These are phyloP conservation scores for Tragulus kanchil DNA, from an alignment of 2,113 vertebrate genomes.

Conservation along the genomic window DNA sequence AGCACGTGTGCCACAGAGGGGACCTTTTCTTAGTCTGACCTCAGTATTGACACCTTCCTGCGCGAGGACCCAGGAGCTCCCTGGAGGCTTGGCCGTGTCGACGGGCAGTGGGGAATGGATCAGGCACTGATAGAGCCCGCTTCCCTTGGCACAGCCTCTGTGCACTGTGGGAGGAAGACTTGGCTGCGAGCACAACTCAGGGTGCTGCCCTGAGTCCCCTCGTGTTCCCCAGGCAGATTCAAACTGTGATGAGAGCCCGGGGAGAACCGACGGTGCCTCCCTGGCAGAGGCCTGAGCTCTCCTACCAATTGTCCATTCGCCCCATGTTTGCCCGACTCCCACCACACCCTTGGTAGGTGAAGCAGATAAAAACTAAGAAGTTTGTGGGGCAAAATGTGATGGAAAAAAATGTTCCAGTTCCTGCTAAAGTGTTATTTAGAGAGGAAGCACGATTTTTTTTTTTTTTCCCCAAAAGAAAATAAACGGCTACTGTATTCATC, in stretches of 20 bases:
- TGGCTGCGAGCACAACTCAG: accelerated
- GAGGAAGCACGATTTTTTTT: neutral
- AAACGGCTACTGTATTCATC: neutral
- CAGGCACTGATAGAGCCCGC: neutral
- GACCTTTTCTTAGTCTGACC: neutral
- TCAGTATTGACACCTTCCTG: neutral
- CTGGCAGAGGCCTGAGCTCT: neutral
- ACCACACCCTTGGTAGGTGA: neutral
- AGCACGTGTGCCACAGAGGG: neutral
- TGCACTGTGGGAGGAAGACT: neutral
- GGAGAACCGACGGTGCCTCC: too few species aligned
- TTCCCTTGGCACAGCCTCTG: too few species aligned
- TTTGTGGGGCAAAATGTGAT: neutral
- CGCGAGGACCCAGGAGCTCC: neutral
- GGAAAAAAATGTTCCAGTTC: neutral
- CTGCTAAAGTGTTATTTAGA: neutral
- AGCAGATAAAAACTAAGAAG: neutral
- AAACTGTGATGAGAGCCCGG: neutral
- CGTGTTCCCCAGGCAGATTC: neutral
- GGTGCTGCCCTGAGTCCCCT: accelerated
- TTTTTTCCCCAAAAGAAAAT: neutral
- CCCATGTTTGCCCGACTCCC: neutral
- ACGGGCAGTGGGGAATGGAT: accelerated
- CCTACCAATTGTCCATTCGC: neutral
- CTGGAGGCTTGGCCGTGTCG: neutral